Evolutionary conservation across 2,113 vertebrate genomes (phyloP), one percentile per base, ranked within the genome.

Genomic region (Rutilus rutilus): DNA sequence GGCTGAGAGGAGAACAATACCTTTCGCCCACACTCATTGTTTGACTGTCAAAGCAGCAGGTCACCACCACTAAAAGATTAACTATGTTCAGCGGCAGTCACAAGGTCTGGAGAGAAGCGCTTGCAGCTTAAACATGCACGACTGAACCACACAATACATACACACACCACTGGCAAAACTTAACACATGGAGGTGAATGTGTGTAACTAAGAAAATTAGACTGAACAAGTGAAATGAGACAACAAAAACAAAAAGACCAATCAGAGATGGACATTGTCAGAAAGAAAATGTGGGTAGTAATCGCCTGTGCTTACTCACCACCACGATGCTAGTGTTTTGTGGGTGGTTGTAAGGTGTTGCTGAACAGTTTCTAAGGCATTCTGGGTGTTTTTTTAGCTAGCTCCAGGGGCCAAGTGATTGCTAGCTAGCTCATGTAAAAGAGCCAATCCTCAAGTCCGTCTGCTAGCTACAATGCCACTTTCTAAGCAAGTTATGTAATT

Each of bases 11-110:
- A 59, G 6, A 83, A 82, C 64, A 82, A 73, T 74, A n/a, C 47
- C 33, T 54, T 83, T 33, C 47, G 6, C 50, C 82, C 47, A 83
- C 50, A 19, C 62, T n/a, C 50, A 42, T 83, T 83, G 65, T 73
- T 74, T 83, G 50, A 57, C 65, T 39, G 67, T 83, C 81, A 73
- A 57, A 73, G 82, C 82, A 83, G 82, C 82, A 42, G 65, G 82
- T 83, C 65, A 83, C 23, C 19, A 25, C 4, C 69, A 19, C 47
- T 83, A 25, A 73, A 83, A 83, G 82, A 83, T 83, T 73, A 83
- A 83, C 67, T 73, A 59, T 42, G 65, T 73, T 57, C 81, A 54
- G 62, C 1, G 19, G 64, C 60, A 52, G 64, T 82, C 81, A 73
- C 30, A 59, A 59, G 62, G 27, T 33, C 80, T 81, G 23, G 59